A percentile compares a stretch with the other conserved stretches of the same genome.
Conservation (phyloP, 1,140 invertebrate genomes). For the Solenopsis fugax region DNA sequence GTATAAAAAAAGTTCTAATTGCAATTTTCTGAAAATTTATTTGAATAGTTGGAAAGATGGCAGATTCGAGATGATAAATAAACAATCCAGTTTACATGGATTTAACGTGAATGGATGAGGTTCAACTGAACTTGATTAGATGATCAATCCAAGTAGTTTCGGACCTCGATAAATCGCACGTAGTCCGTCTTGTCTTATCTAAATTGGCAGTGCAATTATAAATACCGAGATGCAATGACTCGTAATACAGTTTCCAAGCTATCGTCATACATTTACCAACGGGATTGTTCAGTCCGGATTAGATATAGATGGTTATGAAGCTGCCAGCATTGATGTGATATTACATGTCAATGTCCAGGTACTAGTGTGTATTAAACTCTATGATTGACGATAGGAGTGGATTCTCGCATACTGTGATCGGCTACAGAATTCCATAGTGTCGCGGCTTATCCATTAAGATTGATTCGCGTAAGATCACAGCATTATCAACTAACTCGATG, state of each 20-base stretch:
- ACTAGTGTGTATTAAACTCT: slow-evolving; percentile 68
- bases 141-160: background rate
- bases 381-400: slow-evolving; percentile 74
- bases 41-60: background rate
- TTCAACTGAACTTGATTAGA: background rate
- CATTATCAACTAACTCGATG: slow-evolving; percentile 65
- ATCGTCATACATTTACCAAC: slow-evolving; percentile 9
- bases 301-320: slow-evolving; percentile 46
- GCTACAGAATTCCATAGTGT: slow-evolving; percentile 56
- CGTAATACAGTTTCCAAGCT: slow-evolving; percentile 19
- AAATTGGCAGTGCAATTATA: slow-evolving; percentile 38
- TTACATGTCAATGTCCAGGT: slow-evolving; percentile 73
- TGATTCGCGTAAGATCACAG: slow-evolving; percentile 67
- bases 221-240: slow-evolving; percentile 27
- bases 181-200: slow-evolving; percentile 27
- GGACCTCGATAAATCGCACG: slow-evolving; percentile 20
- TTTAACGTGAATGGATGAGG: background rate
- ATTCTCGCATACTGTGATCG: slow-evolving; percentile 58
- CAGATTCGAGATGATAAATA: too few species aligned
- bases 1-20: background rate
- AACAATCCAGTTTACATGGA: background rate
- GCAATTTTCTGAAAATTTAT: background rate
- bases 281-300: background rate
- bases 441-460: slow-evolving; percentile 71
- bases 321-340: slow-evolving; percentile 68